Conservation (phyloP, 2,797 vertebrate species). For the Chaetophractus vellerosus region DNA sequence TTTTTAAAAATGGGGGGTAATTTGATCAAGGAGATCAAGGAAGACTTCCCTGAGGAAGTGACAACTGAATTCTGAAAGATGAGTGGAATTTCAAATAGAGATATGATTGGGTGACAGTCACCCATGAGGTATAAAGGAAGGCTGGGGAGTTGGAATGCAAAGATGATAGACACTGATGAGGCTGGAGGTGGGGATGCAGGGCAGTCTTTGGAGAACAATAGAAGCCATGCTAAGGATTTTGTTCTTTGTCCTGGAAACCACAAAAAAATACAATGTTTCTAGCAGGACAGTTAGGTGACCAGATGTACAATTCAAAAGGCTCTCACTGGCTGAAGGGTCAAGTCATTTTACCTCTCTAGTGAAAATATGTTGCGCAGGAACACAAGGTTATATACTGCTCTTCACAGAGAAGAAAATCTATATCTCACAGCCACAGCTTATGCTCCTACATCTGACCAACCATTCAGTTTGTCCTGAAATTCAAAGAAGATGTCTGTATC, state of each 20-base stretch:
- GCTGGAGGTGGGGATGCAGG: not conserved
- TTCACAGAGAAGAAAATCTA: not conserved
- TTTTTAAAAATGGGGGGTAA: not conserved
- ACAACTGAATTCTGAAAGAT: not conserved
- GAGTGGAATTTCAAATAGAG: not conserved
- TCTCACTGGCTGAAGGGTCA: not conserved
- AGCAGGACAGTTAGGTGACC: not conserved
- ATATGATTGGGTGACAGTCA: not conserved
- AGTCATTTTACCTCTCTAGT: not conserved
- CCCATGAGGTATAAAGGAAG: not conserved
- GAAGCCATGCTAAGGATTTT: not conserved
- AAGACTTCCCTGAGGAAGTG: not conserved
- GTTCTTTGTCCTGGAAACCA: not conserved
- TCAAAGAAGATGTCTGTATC: not conserved
- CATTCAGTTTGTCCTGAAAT: not conserved
- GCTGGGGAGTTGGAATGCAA: too few species aligned
- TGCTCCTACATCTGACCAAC: not conserved
- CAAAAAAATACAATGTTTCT: not conserved
- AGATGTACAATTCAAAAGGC: not conserved
- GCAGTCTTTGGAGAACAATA: not conserved
- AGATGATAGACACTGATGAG: not conserved
- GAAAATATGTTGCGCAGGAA: not conserved
- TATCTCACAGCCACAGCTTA: not conserved
- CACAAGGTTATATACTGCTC: not conserved
- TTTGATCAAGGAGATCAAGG: not conserved